These are phyloP conservation scores for Acromyrmex heyeri DNA, from an alignment of 1,140 invertebrate species.

Conservation along the genomic window DNA sequence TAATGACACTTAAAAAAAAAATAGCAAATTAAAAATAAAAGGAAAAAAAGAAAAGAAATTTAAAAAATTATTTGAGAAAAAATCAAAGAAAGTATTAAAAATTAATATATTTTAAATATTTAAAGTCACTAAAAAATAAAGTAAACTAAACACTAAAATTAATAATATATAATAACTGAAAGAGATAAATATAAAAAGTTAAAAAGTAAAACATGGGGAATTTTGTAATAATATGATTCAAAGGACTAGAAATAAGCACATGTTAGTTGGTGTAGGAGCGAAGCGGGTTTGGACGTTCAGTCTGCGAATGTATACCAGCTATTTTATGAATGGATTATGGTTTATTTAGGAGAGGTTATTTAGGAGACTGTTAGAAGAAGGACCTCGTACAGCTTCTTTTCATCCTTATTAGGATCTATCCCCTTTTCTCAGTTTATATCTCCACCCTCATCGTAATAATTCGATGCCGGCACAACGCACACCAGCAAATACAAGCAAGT, in stretches of 20 bases:
- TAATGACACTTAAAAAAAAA: not conserved
- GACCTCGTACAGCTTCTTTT: not conserved
- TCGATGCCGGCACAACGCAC: not conserved
- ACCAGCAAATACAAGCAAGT: not conserved
- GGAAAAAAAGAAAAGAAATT: not conserved
- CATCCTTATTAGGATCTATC: not conserved
- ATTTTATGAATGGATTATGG: conserved; percentile 20
- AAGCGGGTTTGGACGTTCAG: not conserved
- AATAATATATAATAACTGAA: not conserved
- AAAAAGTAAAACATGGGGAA: not conserved
- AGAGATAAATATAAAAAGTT: not conserved
- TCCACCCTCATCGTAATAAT: conserved; percentile 27
- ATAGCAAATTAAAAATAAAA: not conserved
- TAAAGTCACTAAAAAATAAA: not conserved
- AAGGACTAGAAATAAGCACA: not conserved
- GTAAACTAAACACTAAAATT: not conserved
- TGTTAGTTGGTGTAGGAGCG: not conserved
- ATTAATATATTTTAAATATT: not conserved
- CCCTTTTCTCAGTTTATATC: conserved; percentile 19
- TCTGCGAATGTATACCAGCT: conserved; percentile 28
- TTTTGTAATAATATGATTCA: not conserved
- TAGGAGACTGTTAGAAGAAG: conserved; percentile 1
- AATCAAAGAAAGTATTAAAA: not conserved
- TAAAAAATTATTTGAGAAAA: not conserved
- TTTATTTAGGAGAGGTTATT: conserved; percentile 52